phyloP scores from a whole-genome alignment of 1,140 invertebrate species.

The Chymomyza costata region DNA sequence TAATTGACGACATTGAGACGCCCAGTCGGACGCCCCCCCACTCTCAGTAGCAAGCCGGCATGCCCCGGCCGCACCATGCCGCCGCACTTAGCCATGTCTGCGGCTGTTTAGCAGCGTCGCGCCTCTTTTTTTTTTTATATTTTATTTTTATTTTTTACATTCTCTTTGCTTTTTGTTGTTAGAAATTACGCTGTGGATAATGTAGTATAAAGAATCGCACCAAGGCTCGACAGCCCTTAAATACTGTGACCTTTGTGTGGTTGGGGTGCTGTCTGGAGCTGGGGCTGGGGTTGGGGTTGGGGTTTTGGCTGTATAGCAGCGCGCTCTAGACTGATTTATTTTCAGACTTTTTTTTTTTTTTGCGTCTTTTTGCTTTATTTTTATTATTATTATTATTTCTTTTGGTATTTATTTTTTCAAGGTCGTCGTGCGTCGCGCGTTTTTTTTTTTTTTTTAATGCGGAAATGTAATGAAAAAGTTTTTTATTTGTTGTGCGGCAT shows the following conservation, averaged over 20 bases:
- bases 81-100: neutral
- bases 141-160: conserved; percentile 20
- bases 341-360: conserved; percentile 55
- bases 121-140: conserved; percentile 24
- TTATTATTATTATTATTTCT: conserved; percentile 70
- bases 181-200: conserved; percentile 62
- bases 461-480: conserved; percentile 72
- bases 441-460: conserved; percentile 45
- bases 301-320: conserved; percentile 4
- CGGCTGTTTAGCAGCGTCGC: conserved; percentile 8
- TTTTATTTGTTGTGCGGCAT: conserved; percentile 18
- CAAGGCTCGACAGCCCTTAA: neutral
- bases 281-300: neutral
- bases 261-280: neutral
- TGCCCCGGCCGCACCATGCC: neutral
- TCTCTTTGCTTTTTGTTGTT: conserved; percentile 39
- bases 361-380: conserved; percentile 57
- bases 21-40: conserved; percentile 1
- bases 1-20: conserved; percentile 73
- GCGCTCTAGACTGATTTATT: conserved; percentile 61
- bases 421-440: conserved; percentile 44
- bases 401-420: conserved; percentile 52
- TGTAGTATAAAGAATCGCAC: no score
- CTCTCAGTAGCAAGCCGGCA: neutral
- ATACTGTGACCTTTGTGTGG: conserved; percentile 17